Evolutionary conservation across 2,113 vertebrate genomes (phyloP), one percentile per base, ranked within the genome.

Genomic region (Gyps fulvus): DNA sequence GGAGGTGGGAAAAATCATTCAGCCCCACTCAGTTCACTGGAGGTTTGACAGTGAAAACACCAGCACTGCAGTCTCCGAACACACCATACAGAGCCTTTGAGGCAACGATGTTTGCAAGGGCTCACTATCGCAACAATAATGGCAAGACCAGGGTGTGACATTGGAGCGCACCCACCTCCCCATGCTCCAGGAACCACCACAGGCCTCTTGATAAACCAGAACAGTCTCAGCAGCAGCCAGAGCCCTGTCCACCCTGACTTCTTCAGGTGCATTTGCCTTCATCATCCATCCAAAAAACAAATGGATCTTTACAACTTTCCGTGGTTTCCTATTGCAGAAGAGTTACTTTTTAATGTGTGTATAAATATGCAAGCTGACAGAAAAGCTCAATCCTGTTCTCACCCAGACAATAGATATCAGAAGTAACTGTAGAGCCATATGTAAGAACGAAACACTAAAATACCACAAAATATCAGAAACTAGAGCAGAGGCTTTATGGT

Each of bases 41-140:
- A 61, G 12, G 29, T 65, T 76, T 63, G 61, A 17, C 17, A 38
- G 10, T 54, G 72, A 54, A 57, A 94, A 81, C 21, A 73, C 31
- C 50, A 91, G 54, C 49, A 57, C 12, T 22, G 40, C 20, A 25
- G 13, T 3, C 31, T 82, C 73, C 40, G 45, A 67, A 67, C 36
- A 32, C 50, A 63, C 26, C 43, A 54, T 18, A 54, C 50, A 50
- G 17, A 55, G 29, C 40, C 42, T 50, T 4, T 66, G 58, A 40
- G 20, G 45, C 27, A 58, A 34, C 5, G 9, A 2, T 2, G 7
- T 11, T 61, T 61, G 47, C 63, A 62, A 47, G 45, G 19, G 29
- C 12, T 47, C 19, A 14, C 34, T 16, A 11, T 58, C 1, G 0
- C 32, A 49, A 25, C 27, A 40, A 5, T 7, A 66, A 47, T 2